These are phyloP conservation scores for Sebastes variabilis DNA, from an alignment of 2,797 vertebrate genomes.

Conservation along the genomic window DNA sequence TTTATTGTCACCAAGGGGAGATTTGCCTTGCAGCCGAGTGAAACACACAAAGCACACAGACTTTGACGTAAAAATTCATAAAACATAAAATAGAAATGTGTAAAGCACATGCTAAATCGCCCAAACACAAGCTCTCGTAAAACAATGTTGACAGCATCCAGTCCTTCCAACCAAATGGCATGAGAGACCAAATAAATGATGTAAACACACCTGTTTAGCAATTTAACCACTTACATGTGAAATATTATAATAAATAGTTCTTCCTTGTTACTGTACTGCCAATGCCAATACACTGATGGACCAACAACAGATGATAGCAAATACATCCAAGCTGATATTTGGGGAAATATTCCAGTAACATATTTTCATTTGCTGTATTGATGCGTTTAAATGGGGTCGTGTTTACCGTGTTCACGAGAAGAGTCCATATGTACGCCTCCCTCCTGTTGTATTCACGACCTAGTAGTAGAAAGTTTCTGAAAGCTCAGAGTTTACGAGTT, in stretches of 20 bases:
- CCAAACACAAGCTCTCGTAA: neutral
- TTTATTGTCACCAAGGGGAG: neutral
- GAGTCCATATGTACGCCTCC: no score
- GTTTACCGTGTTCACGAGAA: rapidly evolving
- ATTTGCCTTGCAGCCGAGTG: neutral
- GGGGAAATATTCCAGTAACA: neutral
- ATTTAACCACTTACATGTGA: neutral
- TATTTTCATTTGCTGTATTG: neutral
- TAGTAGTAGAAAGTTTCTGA: no score
- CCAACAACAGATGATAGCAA: neutral
- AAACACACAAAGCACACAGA: neutral
- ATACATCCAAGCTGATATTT: neutral
- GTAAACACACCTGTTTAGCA: neutral
- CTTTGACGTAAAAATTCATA: neutral
- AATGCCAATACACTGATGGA: neutral
- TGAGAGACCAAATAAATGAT: neutral
- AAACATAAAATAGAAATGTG: neutral
- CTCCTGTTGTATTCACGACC: no score
- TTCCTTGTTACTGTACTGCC: neutral
- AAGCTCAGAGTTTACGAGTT: no score
- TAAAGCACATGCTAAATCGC: neutral
- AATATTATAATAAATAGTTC: neutral
- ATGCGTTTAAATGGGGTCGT: no score
- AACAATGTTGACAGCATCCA: neutral
- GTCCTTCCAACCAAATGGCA: neutral